Conservation (phyloP, 2,888 invertebrate species). For the Stenotaenia linearis region DNA sequence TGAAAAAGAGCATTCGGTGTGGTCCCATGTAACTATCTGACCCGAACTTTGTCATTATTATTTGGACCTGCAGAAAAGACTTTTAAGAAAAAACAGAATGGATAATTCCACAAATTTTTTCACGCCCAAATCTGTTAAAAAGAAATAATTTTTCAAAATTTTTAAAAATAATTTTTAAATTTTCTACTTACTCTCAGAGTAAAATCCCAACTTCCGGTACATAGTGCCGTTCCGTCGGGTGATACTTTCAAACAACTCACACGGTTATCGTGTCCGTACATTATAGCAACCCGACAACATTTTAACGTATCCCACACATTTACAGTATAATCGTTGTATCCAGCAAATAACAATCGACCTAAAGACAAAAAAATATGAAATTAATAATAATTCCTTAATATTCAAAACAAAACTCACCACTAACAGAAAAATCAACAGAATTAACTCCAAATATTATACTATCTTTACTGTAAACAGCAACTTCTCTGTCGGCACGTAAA, state of each 20-base stretch:
- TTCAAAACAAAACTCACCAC: constrained; percentile 50
- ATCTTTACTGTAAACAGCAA: constrained; percentile 91
- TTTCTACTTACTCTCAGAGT: constrained; percentile 73
- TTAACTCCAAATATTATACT: constrained; percentile 97
- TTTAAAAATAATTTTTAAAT: constrained; percentile 39
- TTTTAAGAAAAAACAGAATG: not conserved
- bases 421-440: constrained; percentile 94
- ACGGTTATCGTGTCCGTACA: constrained; percentile 94
- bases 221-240: constrained; percentile 94
- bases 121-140: constrained; percentile 33
- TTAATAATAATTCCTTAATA: not conserved
- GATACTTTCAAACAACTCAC: constrained; percentile 87
- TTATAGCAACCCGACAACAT: constrained; percentile 76
- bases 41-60: not conserved
- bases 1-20: not conserved
- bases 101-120: not conserved
- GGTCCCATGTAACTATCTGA: not conserved
- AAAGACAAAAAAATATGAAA: constrained; percentile 37
- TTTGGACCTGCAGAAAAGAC: not conserved
- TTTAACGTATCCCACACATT: constrained; percentile 98
- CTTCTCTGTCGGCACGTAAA: constrained; percentile 93
- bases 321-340: constrained; percentile 97
- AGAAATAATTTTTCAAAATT: not conserved
- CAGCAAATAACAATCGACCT: constrained; percentile 92
- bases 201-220: constrained; percentile 95